Evolutionary conservation across 2,888 invertebrate species (phyloP), one percentile per base, ranked within the genome.

Genomic region (Melipona beecheii): DNA sequence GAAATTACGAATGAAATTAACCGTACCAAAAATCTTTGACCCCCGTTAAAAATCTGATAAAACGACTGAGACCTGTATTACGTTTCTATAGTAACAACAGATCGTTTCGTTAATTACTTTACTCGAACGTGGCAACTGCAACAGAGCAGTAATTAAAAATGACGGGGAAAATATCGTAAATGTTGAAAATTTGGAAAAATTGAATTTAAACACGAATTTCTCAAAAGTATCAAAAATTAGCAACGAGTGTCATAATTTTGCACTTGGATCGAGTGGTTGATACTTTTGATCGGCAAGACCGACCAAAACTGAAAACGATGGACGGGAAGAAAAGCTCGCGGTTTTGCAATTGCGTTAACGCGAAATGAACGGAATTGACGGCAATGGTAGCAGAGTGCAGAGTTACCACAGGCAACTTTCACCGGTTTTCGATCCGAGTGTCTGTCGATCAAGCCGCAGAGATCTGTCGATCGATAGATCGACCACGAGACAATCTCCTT

Each of bases 391-490:
- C 66, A 71, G 79, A 80, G 77, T 78, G 75, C 77, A 81, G 83
- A 78, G 75, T 80, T 11, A 78, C 75, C 80, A 54, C 81, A 72
- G 69, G 52, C 62, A 71, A 84, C 85, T 86, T 86, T 86, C 85
- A 86, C 85, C 81, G 73, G 72, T 81, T 83, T 85, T 85, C 85
- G 78, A 83, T 85, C 85, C 43, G 52, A 78, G 77, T 72, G 77
- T 72, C 80, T 58, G 80, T 80, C 83, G 85, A 80, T 83, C 85
- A 66, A 75, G n/a, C 77, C 75, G 71, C 60, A 54, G 77, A 76
- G 85, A 76, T 83, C 75, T 84, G 81, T 84, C 81, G 84, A 84
- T 86, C 85, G 83, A 78, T 78, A 80, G 83, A 76, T 72, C 73
- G 58, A 65, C 78, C 70, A 43, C 78, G 73, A 60, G 81, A 84